Percentiles rank a stretch among this genome's conserved stretches.
Conservation (phyloP, 2,888 invertebrate species). For the Agriopis marginaria region DNA sequence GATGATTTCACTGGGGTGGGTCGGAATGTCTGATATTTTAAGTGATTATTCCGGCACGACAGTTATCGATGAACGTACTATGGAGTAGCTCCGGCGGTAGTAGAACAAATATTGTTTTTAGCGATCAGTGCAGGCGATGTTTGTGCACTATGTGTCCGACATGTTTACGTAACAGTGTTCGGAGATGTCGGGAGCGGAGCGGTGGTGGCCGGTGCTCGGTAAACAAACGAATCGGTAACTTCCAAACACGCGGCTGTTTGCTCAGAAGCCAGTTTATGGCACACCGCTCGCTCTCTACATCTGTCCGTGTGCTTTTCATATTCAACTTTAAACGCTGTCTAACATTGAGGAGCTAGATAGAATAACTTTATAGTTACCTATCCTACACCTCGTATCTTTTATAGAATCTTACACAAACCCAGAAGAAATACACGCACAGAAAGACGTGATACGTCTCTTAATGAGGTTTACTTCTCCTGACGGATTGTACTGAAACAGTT, state of each 20-base stretch:
- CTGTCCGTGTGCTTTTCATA: slow-evolving; percentile 4
- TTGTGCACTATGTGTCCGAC: slow-evolving; percentile 72
- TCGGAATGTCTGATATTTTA: slow-evolving; percentile 43
- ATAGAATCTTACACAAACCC: too few species aligned
- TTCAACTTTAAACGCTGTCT: neutral
- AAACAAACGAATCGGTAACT: slow-evolving; percentile 65
- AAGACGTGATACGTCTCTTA: too few species aligned
- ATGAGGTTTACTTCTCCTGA: too few species aligned
- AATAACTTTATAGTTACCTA: too few species aligned
- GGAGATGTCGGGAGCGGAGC: slow-evolving; percentile 66
- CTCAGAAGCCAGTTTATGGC: slow-evolving; percentile 57
- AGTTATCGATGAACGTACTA: slow-evolving; percentile 48
- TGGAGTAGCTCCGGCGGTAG: slow-evolving; percentile 61
- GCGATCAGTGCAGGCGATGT: slow-evolving; percentile 80
- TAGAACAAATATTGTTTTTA: slow-evolving; percentile 83
- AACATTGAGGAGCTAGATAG: too few species aligned
- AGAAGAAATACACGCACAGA: too few species aligned
- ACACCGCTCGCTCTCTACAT: slow-evolving; percentile 51
- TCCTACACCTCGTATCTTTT: too few species aligned
- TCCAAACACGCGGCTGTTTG: slow-evolving; percentile 69
- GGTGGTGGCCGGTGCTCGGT: slow-evolving; percentile 51
- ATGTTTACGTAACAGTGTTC: slow-evolving; percentile 80
- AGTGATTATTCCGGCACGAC: slow-evolving; percentile 25
- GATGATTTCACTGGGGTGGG: slow-evolving; percentile 45
- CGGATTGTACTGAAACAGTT: too few species aligned